phyloP scores from a whole-genome alignment of 2,797 vertebrate genomes.

The Enteromius viviparus region DNA sequence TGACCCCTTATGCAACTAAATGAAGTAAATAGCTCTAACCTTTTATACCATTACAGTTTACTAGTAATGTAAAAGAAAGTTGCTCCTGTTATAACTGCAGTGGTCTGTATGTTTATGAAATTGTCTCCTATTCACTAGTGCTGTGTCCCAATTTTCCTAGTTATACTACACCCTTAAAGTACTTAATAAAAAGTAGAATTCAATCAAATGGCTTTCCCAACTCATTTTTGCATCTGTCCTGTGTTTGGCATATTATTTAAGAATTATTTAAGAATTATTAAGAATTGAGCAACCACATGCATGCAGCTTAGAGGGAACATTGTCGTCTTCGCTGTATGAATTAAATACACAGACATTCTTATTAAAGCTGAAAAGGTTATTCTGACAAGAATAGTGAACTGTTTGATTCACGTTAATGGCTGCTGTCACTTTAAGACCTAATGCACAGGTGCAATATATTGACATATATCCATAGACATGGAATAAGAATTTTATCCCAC shows the following conservation, averaged over 20 bases:
- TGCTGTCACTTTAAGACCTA: not conserved
- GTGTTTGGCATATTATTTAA: too few relatives aligned
- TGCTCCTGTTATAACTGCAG: too few relatives aligned
- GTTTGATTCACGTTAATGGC: slow-evolving; percentile 1
- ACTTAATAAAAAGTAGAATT: not conserved
- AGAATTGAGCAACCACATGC: too few relatives aligned
- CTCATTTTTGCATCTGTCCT: too few relatives aligned
- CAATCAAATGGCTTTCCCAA: too few relatives aligned
- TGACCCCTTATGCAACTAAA: too few relatives aligned
- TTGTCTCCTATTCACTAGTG: not conserved
- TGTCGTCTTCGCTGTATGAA: not conserved
- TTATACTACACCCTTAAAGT: not conserved
- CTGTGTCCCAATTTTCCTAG: not conserved
- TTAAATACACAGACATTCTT: not conserved
- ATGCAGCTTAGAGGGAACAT: too few relatives aligned
- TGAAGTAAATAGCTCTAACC: too few relatives aligned
- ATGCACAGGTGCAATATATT: not conserved
- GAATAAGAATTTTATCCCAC: not conserved
- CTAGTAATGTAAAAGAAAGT: too few relatives aligned
- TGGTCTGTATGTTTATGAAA: too few relatives aligned
- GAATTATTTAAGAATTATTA: too few relatives aligned
- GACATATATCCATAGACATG: not conserved
- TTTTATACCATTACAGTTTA: too few relatives aligned
- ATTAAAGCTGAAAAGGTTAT: not conserved
- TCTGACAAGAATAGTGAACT: not conserved